Percentiles rank a stretch among this genome's conserved stretches.
phyloP scores from a whole-genome alignment of 2,888 invertebrate genomes.

The Eudasyphora cyanicolor region DNA sequence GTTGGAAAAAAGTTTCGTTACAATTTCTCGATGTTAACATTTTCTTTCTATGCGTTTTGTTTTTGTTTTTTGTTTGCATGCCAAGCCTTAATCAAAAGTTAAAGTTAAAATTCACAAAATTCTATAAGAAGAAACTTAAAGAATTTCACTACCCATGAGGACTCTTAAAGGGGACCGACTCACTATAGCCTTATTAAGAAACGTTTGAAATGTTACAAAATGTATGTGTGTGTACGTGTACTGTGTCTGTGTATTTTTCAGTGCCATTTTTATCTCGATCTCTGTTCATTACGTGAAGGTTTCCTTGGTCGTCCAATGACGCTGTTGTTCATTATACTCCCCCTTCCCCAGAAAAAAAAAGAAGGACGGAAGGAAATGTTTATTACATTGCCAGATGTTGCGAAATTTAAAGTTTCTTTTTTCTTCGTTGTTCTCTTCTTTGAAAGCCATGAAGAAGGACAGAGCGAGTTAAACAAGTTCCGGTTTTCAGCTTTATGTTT shows the following conservation, averaged over 20 bases:
- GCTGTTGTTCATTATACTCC: neutral
- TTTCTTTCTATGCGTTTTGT: neutral
- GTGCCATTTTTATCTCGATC: neutral
- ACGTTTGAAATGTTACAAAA: neutral
- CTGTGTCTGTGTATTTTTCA: neutral
- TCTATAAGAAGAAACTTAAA: neutral
- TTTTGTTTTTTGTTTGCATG: neutral
- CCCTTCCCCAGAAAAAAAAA: too few species aligned
- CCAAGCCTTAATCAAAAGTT: constrained; percentile 14
- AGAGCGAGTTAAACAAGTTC: neutral
- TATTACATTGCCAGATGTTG: neutral
- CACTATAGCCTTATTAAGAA: neutral
- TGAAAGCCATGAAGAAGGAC: too few species aligned
- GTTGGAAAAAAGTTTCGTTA: neutral
- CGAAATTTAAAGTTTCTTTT: neutral
- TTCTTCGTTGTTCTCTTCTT: neutral
- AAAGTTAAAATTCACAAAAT: constrained; percentile 5
- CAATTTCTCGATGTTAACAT: too few species aligned
- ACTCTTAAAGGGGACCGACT: neutral
- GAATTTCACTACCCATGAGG: neutral
- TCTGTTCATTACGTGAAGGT: neutral
- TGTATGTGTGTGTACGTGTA: constrained; percentile 1
- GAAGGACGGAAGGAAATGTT: neutral
- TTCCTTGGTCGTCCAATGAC: neutral
- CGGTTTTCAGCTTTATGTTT: neutral